Base-by-base conservation (phyloP, 2,113 vertebrate species). In the Diadophis punctatus region DNA sequence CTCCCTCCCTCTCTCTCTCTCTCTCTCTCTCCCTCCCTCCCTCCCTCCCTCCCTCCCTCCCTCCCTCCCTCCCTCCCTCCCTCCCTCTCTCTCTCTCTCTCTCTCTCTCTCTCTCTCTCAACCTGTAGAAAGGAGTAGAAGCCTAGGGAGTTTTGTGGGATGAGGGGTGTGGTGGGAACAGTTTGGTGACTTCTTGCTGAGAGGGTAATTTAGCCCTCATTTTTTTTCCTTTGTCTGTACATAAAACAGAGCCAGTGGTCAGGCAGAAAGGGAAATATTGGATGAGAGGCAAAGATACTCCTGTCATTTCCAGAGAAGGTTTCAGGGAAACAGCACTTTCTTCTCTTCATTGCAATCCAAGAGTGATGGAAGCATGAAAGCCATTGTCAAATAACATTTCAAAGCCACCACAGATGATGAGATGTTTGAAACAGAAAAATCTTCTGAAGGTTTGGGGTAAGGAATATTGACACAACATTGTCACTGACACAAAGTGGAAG, bases 331-430 rank as follows among this genome's bases (percentile, higher is more conserved):
- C 95, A 60, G 9, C 9, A 94, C 95, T 95, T 97, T 95, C 97
- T 92, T 96, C 96, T 91, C 92, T 3, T 58, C 25, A 2, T 53
- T 43, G 90, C 93, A 93, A 92, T 30, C 95, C 95, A 91, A 95
- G 94, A 95, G 96, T 96, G 90, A 94, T 92, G 94, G 94, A 97
- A 98, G 97, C 97, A 99, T 99, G 99, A 99, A 99, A 98, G 99
- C 99, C 98, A 98, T 99, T 95, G 99, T 99, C 97, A 99, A 99
- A 96, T 99, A 99, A 96, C 98, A 99, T 97, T 99, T 99, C 97
- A 99, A 98, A 97, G 99, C 99, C 91, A 99, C 99, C 12, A 99
- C 99, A 6, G 99, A 99, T n/a, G 99, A 99, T 93, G 99, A 99
- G 97, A 98, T 99, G 99, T 97, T 99, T 99, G 97, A 99, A 99